Base-by-base conservation (phyloP, 2,888 invertebrate genomes). In the Poecilus cupreus region DNA sequence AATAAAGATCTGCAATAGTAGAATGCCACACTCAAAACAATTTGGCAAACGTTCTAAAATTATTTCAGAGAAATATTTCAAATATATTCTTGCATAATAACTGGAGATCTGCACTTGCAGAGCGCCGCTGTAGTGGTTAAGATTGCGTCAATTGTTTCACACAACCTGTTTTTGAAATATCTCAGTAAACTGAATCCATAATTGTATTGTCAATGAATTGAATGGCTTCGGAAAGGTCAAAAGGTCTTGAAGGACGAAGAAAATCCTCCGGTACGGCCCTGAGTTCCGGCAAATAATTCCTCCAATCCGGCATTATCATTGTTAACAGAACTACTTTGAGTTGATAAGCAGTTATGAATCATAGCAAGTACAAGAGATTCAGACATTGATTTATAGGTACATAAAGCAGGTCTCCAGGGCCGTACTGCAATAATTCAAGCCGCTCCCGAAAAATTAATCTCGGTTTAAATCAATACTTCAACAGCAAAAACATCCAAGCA, bases 381-480 rank as follows among this genome's bases (percentile, higher is more conserved):
- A 13, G 64, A 39, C 60, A 60, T 26, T 60, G 64, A 68, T 68
- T 68, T 68, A 68, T 68, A 37, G 18, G 37, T 32, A 13, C 16
- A 37, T 32, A 37, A 68, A 68, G 10, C 37, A 37, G 11, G 18
- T 60, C 54, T 18, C 10, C 20, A 68, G 64, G 39, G 11, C 37
- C 26, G 64, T 68, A 68, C 1, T 37, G 11, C 64, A 68, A 68
- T 68, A 68, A 68, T 68, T 68, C 37, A 68, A 39, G 11, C 20
- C 37, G 18, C 37, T 68, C 20, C 37, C 64, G 37, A 68, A 68
- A 68, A 37, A 68, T 60, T 60, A 60, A 60, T 60, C 60, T 60
- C 13, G 26, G 26, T 60, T 60, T 26, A 60, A 60, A 60, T 60
- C 60, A 60, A 60, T 60, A 68, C 64, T 37, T 68, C 64, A 68